Conservation (phyloP, 92 coral and sea anemone genomes). For the Anthopleura xanthogrammica region DNA sequence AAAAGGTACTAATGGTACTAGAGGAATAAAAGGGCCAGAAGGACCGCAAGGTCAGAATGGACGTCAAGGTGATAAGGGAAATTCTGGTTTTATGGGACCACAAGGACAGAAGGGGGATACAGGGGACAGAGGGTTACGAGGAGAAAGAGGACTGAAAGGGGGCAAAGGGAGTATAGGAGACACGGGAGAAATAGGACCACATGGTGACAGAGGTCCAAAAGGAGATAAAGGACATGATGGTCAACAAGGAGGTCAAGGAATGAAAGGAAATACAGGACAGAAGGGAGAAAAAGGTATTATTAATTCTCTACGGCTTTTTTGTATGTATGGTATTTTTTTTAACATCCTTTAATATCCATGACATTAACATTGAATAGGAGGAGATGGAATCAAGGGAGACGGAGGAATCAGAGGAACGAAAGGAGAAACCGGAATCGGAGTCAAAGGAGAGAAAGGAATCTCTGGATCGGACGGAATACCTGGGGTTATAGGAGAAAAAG, state of each 20-base stretch:
- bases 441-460: neutral
- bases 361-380: neutral
- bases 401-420: neutral
- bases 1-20: neutral
- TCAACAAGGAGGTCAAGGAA: neutral
- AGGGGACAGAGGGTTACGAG: neutral
- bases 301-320: neutral
- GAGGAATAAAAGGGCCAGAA: neutral
- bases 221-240: conserved; percentile 13
- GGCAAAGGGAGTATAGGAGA: neutral
- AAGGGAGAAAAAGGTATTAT: neutral
- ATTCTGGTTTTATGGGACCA: neutral
- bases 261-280: neutral
- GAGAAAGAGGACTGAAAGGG: conserved; percentile 3
- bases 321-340: neutral
- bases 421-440: neutral
- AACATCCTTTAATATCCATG: neutral
- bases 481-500: conserved; percentile 7
- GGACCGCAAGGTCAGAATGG: neutral
- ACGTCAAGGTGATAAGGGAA: neutral
- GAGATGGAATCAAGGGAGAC: neutral
- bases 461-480: neutral
- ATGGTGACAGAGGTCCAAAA: neutral
- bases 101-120: neutral
- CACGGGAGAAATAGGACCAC: neutral